Conservation (phyloP, 2,113 vertebrate genomes). For the Dendropsophus ebraccatus region DNA sequence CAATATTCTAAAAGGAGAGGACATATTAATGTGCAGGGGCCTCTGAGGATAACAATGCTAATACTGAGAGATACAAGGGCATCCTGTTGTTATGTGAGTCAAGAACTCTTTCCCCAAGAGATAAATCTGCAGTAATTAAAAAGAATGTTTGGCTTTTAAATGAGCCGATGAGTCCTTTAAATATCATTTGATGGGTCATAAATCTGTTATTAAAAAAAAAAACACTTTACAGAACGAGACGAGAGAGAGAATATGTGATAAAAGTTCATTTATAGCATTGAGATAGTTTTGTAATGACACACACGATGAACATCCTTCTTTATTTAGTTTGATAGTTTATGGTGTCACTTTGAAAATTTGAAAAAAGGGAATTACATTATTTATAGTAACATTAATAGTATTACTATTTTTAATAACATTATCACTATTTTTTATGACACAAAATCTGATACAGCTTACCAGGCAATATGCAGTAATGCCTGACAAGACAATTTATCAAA, state of each 20-base stretch:
- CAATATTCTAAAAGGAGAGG: background rate
- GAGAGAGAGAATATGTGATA: constrained; percentile 27
- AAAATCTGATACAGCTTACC: no score
- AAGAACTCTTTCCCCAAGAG: constrained; percentile 61
- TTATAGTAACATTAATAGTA: no score
- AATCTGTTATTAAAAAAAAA: constrained; percentile 70
- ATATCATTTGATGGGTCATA: constrained; percentile 69
- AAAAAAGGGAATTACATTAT: no score
- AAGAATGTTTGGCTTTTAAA: constrained; percentile 65
- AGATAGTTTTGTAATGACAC: background rate
- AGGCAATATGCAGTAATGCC: no score
- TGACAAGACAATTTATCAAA: no score
- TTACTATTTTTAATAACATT: no score
- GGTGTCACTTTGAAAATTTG: no score
- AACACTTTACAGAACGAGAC: constrained; percentile 66
- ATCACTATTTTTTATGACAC: no score
- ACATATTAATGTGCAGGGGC: background rate
- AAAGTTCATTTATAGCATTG: background rate
- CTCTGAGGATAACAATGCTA: constrained; percentile 31
- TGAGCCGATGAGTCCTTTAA: constrained; percentile 71
- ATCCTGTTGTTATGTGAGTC: constrained; percentile 53
- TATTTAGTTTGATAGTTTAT: background rate
- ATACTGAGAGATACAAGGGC: constrained; percentile 31
- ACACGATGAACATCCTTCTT: background rate
- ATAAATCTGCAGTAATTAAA: constrained; percentile 71